A percentile compares a stretch with the other conserved stretches of the same genome.
Evolutionary conservation across 2,888 invertebrate species (phyloP).

Genomic region (Lutraria lutraria): DNA sequence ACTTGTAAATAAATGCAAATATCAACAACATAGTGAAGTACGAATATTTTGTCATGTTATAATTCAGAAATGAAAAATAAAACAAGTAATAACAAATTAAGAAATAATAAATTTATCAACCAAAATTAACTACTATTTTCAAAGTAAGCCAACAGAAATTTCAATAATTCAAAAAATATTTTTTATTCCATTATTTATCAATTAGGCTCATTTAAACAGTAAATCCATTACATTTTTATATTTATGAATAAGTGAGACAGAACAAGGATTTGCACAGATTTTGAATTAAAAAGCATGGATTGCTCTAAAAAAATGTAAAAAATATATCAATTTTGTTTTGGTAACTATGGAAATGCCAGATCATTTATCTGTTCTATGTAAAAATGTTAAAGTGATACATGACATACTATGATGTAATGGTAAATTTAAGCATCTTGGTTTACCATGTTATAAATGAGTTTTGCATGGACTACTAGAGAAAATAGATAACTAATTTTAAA

Average conservation of each 20-base stretch:
- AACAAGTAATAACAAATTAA: background rate
- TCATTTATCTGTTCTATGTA: conserved; percentile 5
- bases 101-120: background rate
- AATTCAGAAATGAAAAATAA: background rate
- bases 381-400: background rate
- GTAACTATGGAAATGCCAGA: background rate
- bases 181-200: no score
- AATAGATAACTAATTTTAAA: no score
- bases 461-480: background rate
- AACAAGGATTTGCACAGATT: no score
- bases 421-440: background rate
- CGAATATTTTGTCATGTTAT: background rate
- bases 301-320: conserved; percentile 10
- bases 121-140: background rate
- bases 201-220: no score
- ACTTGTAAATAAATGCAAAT: conserved; percentile 15
- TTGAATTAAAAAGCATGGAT: background rate
- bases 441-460: background rate
- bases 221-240: no score
- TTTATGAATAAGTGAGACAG: no score
- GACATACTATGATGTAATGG: background rate
- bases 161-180: no score
- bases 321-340: background rate
- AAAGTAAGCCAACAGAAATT: no score
- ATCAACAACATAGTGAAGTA: background rate